phyloP scores from a whole-genome alignment of 2,797 vertebrate genomes.

The Syndactyla subalaris region DNA sequence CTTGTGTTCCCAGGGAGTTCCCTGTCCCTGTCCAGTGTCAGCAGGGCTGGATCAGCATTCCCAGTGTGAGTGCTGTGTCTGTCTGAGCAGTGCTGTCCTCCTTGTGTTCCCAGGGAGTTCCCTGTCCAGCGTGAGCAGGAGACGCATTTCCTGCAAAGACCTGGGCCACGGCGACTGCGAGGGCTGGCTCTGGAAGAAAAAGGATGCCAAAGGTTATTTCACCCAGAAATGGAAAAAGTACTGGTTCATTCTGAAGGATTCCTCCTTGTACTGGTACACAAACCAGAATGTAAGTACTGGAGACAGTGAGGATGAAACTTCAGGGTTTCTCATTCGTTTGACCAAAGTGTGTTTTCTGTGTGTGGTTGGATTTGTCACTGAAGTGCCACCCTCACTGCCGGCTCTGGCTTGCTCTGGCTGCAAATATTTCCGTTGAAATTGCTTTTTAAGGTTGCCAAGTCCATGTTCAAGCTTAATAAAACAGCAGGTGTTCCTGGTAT shows the following conservation, averaged over 20 bases:
- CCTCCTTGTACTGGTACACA: conserved; percentile 92
- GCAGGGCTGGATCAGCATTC: neutral
- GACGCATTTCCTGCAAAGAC: conserved; percentile 86
- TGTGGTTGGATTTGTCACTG: neutral
- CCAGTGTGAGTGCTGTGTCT: too few species aligned
- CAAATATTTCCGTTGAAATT: neutral
- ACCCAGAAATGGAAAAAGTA: conserved; percentile 93
- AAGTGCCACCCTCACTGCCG: neutral
- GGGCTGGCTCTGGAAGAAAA: conserved; percentile 93
- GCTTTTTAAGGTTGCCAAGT: neutral
- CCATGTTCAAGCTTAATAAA: neutral
- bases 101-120: conserved; percentile 69
- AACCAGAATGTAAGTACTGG: conserved; percentile 88
- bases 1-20: too few species aligned
- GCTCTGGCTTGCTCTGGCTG: neutral
- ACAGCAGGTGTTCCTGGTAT: neutral
- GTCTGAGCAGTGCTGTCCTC: too few species aligned
- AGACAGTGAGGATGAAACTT: neutral
- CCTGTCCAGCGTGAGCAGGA: conserved; percentile 85
- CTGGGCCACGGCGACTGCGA: conserved; percentile 89
- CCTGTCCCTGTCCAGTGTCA: too few species aligned
- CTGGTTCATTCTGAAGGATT: conserved; percentile 92
- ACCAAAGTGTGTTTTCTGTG: neutral
- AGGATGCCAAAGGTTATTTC: conserved; percentile 89
- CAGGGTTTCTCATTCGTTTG: neutral